Percentiles rank a stretch among this genome's conserved stretches.
Evolutionary conservation across 2,888 invertebrate species (phyloP).

Genomic region (Listrodromus nycthemerus): DNA sequence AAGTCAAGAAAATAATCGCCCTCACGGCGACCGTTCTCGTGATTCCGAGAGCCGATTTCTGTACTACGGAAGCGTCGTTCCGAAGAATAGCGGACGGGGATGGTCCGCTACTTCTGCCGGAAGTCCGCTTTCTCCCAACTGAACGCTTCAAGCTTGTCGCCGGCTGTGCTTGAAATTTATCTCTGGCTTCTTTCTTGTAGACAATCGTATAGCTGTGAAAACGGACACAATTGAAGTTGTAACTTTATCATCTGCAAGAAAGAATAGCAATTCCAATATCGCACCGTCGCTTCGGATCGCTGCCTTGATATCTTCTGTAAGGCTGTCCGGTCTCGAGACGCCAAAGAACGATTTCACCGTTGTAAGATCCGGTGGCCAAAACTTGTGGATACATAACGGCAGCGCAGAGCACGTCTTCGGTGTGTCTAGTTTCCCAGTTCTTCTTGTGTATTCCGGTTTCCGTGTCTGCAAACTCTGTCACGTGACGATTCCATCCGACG

Average conservation of each 20-base stretch:
- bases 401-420: conserved; percentile 91
- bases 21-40: conserved; percentile 87
- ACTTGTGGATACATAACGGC: conserved; percentile 88
- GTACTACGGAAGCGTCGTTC: conserved; percentile 41
- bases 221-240: not conserved
- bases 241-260: not conserved
- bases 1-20: conserved; percentile 88
- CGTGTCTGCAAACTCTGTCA: conserved; percentile 89
- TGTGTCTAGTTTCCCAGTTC: conserved; percentile 90
- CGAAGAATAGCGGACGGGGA: conserved; percentile 29
- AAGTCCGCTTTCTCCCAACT: conserved; percentile 6
- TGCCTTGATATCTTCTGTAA: conserved; percentile 84
- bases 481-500: conserved; percentile 91
- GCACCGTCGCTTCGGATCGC: conserved; percentile 82
- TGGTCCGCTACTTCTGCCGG: conserved; percentile 16
- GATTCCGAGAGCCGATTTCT: conserved; percentile 69
- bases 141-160: conserved; percentile 13
- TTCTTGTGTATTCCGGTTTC: conserved; percentile 87
- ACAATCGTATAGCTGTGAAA: conserved; percentile 62
- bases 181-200: conserved; percentile 64
- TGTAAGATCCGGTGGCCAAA: conserved; percentile 91
- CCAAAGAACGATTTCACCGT: conserved; percentile 93
- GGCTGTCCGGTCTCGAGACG: conserved; percentile 93
- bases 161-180: conserved; percentile 14
- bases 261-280: not conserved